Conservation (phyloP, 2,888 invertebrate species). For the Phyllotreta striolata region DNA sequence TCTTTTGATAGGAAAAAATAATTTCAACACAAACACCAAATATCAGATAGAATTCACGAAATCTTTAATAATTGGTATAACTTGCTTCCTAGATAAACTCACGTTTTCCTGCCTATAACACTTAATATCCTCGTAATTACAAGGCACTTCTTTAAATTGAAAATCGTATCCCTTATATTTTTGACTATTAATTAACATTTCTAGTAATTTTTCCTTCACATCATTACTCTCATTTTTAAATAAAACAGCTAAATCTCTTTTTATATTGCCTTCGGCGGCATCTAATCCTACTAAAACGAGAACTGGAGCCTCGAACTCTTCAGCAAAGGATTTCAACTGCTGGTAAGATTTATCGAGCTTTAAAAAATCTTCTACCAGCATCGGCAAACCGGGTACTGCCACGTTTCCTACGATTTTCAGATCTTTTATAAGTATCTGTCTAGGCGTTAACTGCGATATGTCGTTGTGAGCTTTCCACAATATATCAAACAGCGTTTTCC, state of each 20-base stretch:
- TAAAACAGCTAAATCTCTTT: conserved; percentile 67
- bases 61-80: conserved; percentile 66
- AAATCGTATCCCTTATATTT: conserved; percentile 56
- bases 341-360: conserved; percentile 61
- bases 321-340: conserved; percentile 65
- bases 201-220: conserved; percentile 57
- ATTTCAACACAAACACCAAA: background rate
- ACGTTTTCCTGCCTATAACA: conserved; percentile 69
- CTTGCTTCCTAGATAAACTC: conserved; percentile 72
- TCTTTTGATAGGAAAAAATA: background rate
- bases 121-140: conserved; percentile 60
- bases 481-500: conserved; percentile 62
- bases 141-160: conserved; percentile 55
- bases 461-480: conserved; percentile 73
- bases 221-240: conserved; percentile 50
- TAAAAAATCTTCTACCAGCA: conserved; percentile 70
- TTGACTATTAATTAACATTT: conserved; percentile 51
- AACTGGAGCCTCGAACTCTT: conserved; percentile 58
- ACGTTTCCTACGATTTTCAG: conserved; percentile 71
- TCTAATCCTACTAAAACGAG: conserved; percentile 72
- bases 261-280: conserved; percentile 60
- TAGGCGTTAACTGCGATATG: conserved; percentile 68
- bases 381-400: conserved; percentile 67
- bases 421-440: conserved; percentile 79
- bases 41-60: conserved; percentile 5